Base-by-base conservation (phyloP, 2,113 vertebrate species). In the Abramis brama region DNA sequence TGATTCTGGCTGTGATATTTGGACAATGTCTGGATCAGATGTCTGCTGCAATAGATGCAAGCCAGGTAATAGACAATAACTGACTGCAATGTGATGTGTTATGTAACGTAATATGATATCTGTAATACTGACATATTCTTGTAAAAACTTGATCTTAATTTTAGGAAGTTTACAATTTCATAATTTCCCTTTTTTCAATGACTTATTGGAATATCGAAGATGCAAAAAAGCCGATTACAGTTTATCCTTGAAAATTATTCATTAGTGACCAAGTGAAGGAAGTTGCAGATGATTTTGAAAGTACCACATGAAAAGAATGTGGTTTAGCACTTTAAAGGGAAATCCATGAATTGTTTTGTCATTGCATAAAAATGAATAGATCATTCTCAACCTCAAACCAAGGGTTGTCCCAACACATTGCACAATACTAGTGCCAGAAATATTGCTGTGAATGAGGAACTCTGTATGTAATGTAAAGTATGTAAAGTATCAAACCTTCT, bases 261-360 rank as follows among this genome's bases (percentile, higher is more conserved):
- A 64, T 45, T 60, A 39, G 57, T 23, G 55, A 57, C 55, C 6
- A 8, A 57, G 19, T 45, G 59, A 81, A 55, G 70, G 45, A 82
- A 89, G 90, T 93, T 92, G 93, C 91, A 68, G 91, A 92, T 91
- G 90, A 89, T 94, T 79, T 77, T 90, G 36, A 79, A 93, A 92
- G 89, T 93, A 89, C 92, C 90, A 90, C 92, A 90, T 90, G 78
- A 90, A 78, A 85, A 13, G 79, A 6, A 80, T 47, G 79, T 30
- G 79, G 79, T 80, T 79, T 80, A 64, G 15, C 23, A 27, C 59
- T 19, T 59, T 59, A 47, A 80, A 80, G 59, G 36, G 59, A 80
- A 80, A 80, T 64, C 79, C 79, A 80, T 64, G 59, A 80, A 62
- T 17, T 27, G 21, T 60, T 60, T n/a, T 79, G n/a, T 80, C 36